Evolutionary conservation across 1,140 invertebrate genomes (phyloP).

Genomic region (Pogonus chalceus): DNA sequence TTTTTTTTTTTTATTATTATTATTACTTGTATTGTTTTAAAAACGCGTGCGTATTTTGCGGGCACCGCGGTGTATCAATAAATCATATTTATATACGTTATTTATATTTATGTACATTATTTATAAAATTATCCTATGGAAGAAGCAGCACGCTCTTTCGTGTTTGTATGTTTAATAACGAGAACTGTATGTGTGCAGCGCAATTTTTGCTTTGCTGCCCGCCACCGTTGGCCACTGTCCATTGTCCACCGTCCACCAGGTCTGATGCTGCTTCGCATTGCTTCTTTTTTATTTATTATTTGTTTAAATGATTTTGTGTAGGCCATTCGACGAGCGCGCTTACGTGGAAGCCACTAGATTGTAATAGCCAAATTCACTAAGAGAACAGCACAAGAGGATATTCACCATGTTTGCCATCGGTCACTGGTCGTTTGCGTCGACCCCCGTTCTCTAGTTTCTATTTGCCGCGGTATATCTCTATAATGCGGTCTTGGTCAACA

Average conservation of each 20-base stretch:
- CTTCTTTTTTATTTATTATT: neutral
- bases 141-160: too few species aligned
- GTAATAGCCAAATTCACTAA: constrained; percentile 12
- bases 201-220: neutral
- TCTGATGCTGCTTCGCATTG: too few species aligned
- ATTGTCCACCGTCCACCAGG: too few species aligned
- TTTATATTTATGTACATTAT: too few species aligned
- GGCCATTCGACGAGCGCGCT: constrained; percentile 7
- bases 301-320: neutral
- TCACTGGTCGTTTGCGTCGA: neutral
- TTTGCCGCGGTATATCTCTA: constrained; percentile 88
- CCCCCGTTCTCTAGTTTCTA: constrained; percentile 35
- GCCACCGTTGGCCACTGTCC: too few species aligned
- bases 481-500: constrained; percentile 94
- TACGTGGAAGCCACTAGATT: constrained; percentile 28
- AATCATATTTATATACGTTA: too few species aligned
- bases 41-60: too few species aligned
- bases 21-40: too few species aligned
- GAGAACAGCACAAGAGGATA: neutral
- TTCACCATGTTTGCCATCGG: neutral
- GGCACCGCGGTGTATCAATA: too few species aligned
- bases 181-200: neutral
- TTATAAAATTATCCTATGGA: too few species aligned
- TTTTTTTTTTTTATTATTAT: too few species aligned
- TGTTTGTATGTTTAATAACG: too few species aligned